Evolutionary conservation across 2,113 vertebrate genomes (phyloP).

Genomic region (Hucho hucho): DNA sequence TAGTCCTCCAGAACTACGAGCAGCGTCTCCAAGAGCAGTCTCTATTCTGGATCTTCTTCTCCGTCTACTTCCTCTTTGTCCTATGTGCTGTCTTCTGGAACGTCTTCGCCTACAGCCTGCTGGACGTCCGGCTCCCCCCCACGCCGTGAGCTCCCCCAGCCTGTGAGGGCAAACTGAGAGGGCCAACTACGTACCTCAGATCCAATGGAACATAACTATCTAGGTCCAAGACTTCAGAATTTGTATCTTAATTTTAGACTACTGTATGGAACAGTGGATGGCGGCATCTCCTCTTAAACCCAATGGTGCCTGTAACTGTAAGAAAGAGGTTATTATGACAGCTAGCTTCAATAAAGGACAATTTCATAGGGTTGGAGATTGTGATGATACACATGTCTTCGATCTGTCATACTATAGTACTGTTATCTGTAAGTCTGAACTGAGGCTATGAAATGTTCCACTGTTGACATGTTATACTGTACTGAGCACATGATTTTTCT

Average conservation of each 20-base stretch:
- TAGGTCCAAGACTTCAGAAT: too few relatives aligned
- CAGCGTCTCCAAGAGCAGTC: conserved; percentile 96
- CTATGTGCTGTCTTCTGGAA: conserved; percentile 96
- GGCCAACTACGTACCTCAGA: conserved; percentile 33
- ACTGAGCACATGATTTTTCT: neutral
- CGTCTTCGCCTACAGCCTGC: conserved; percentile 88
- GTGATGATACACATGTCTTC: too few relatives aligned
- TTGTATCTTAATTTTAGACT: too few relatives aligned
- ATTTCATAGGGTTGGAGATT: neutral
- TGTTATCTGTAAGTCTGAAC: too few relatives aligned
- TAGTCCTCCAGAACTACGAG: conserved; percentile 95
- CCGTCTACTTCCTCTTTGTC: conserved; percentile 89
- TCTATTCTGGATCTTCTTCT: conserved; percentile 95
- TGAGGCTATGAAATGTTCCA: too few relatives aligned
- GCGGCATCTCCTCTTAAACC: conserved; percentile 41
- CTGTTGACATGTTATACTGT: too few relatives aligned
- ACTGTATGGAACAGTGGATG: neutral
- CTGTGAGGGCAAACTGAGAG: neutral
- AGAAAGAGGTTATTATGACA: neutral
- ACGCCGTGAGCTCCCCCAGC: conserved; percentile 73
- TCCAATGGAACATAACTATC: conserved; percentile 13
- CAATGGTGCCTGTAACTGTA: conserved; percentile 59
- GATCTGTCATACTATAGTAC: too few relatives aligned
- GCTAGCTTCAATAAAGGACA: neutral
- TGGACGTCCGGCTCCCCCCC: conserved; percentile 89